Conservation (phyloP, 1,140 invertebrate genomes). For the Arion vulgaris region DNA sequence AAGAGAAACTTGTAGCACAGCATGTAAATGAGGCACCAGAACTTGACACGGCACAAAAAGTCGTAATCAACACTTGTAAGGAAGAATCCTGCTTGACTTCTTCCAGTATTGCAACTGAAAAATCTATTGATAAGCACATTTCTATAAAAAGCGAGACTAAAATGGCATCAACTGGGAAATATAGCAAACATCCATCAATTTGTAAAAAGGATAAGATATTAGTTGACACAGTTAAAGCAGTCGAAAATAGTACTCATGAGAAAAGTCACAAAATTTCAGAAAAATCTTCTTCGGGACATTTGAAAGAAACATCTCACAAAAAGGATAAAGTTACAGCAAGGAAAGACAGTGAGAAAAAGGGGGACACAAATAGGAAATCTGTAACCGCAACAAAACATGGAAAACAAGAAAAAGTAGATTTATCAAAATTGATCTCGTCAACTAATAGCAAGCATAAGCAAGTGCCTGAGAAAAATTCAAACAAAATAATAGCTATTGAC, state of each 20-base stretch:
- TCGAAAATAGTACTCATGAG: neutral
- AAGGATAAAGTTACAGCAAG: neutral
- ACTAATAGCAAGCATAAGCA: neutral
- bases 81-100: neutral
- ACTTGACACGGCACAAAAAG: neutral
- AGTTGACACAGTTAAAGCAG: neutral
- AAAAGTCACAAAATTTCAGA: neutral
- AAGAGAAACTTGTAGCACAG: neutral
- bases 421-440: neutral
- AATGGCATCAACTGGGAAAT: neutral
- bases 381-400: neutral
- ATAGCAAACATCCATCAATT: neutral
- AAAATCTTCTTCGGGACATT: neutral
- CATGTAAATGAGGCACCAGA: neutral
- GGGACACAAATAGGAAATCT: neutral
- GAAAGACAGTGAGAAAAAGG: neutral
- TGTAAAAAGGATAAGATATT: neutral
- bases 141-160: neutral
- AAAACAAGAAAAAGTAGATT: neutral
- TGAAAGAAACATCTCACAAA: neutral
- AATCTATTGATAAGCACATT: neutral
- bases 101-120: neutral
- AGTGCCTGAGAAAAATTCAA: neutral
- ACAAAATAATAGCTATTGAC: neutral
- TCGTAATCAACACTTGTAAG: too few species aligned